Conservation (phyloP, 2,888 invertebrate species). For the Brachynemurus nebulosus region DNA sequence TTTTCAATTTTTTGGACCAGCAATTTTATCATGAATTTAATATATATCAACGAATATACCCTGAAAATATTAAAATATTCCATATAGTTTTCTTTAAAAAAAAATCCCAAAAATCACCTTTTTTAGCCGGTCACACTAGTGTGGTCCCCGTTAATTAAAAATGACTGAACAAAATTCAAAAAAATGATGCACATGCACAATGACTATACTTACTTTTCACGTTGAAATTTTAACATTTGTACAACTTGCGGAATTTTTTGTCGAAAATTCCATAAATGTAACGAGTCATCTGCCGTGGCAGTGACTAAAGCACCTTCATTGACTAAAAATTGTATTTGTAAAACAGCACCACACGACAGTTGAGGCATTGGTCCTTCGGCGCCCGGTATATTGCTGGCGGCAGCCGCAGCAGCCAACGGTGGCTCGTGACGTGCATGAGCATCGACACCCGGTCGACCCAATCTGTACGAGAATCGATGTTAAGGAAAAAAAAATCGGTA, state of each 20-base stretch:
- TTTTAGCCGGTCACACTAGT: neutral
- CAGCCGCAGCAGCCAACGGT: slow-evolving; percentile 19
- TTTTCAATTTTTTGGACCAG: too few relatives aligned
- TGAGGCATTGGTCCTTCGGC: slow-evolving; percentile 25
- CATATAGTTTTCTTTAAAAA: neutral
- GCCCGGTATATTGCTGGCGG: slow-evolving; percentile 7
- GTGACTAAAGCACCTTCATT: slow-evolving; percentile 97
- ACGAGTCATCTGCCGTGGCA: slow-evolving; percentile 87
- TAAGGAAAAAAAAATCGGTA: neutral
- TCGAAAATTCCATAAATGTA: slow-evolving; percentile 96
- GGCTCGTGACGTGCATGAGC: slow-evolving; percentile 79
- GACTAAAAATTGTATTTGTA: slow-evolving; percentile 85
- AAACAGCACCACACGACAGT: slow-evolving; percentile 43
- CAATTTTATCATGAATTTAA: too few relatives aligned
- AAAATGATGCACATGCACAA: neutral
- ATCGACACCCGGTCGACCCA: slow-evolving; percentile 96
- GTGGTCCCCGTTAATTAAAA: neutral
- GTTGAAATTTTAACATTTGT: slow-evolving; percentile 93
- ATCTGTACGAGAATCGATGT: slow-evolving; percentile 37
- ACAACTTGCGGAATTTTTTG: slow-evolving; percentile 90
- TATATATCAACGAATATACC: neutral
- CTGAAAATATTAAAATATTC: too few relatives aligned
- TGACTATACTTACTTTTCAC: slow-evolving; percentile 61
- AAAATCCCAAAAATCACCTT: neutral
- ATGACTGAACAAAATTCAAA: neutral